Percentiles rank a stretch among this genome's conserved stretches.
phyloP scores from a whole-genome alignment of 2,888 invertebrate genomes.

The Torymus aiolomorphi region DNA sequence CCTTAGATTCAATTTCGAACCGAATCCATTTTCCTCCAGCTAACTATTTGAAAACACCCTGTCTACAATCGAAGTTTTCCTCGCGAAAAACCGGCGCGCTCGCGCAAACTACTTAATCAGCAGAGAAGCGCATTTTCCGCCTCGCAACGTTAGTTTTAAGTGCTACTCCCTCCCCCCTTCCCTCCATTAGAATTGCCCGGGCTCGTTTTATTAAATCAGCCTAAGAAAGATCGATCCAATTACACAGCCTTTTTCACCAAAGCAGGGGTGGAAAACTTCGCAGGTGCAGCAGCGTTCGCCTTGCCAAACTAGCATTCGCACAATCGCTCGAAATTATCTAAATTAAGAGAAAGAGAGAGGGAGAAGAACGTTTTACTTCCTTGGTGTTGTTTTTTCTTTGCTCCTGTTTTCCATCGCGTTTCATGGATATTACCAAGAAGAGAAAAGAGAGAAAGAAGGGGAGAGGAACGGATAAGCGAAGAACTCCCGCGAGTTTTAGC shows the following conservation, averaged over 20 bases:
- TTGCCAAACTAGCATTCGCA: not conserved
- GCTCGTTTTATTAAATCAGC: not conserved
- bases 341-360: conserved; percentile 10
- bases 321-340: conserved; percentile 14
- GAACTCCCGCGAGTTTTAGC: not conserved
- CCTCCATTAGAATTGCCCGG: too few relatives aligned
- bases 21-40: too few relatives aligned
- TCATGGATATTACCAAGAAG: not conserved
- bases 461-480: not conserved
- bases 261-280: not conserved
- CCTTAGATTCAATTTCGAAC: too few relatives aligned
- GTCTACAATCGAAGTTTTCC: too few relatives aligned
- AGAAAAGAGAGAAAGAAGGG: not conserved
- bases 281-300: too few relatives aligned
- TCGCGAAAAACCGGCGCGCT: too few relatives aligned
- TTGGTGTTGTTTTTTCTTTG: not conserved
- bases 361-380: not conserved
- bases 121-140: too few relatives aligned
- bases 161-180: too few relatives aligned
- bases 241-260: not conserved
- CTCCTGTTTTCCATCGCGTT: not conserved
- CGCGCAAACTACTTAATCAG: too few relatives aligned
- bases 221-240: conserved; percentile 14
- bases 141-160: too few relatives aligned
- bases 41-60: too few relatives aligned